phyloP scores from a whole-genome alignment of 2,113 vertebrate species.

The Opisthocomus hoazin region DNA sequence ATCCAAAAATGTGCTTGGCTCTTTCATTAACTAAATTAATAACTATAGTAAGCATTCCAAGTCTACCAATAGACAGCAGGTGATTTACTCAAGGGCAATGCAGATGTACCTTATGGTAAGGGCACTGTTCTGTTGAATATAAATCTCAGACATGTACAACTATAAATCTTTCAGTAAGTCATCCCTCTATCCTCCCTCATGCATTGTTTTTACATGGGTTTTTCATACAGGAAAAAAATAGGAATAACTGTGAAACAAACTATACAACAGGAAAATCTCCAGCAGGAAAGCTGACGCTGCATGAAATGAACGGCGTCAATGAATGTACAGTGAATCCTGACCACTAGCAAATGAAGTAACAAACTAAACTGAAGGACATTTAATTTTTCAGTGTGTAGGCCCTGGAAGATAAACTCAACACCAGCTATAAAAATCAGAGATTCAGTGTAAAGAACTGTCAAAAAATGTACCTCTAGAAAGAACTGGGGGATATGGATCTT shows the following conservation, averaged over 20 bases:
- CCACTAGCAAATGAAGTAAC: neutral
- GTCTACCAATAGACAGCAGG: neutral
- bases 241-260: neutral
- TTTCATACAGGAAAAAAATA: neutral
- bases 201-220: neutral
- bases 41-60: neutral
- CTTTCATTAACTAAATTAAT: constrained; percentile 3
- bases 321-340: neutral
- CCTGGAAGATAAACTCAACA: neutral
- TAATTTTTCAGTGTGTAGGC: neutral
- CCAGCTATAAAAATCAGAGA: neutral
- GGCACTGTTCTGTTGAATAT: neutral
- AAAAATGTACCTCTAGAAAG: neutral
- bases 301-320: neutral
- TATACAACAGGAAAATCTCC: neutral
- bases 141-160: neutral
- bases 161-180: neutral
- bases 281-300: neutral
- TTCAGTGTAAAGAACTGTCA: neutral
- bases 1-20: neutral
- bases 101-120: neutral
- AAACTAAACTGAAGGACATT: neutral
- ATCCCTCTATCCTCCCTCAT: neutral
- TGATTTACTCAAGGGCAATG: neutral
- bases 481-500: neutral